These are phyloP conservation scores for Gopherus evgoodei DNA, from an alignment of 2,113 vertebrate species.

Conservation along the genomic window DNA sequence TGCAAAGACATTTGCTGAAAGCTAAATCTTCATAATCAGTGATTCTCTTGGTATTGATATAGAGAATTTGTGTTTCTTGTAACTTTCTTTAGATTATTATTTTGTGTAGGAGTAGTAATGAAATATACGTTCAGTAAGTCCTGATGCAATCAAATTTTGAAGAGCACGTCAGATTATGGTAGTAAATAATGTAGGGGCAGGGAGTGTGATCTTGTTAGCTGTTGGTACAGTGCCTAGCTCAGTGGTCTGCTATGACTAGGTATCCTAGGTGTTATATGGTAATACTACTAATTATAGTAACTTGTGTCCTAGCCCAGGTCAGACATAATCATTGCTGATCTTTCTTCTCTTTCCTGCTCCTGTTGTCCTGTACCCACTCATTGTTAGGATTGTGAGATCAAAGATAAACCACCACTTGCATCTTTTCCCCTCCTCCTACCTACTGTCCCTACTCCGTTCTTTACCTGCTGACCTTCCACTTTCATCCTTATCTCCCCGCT, in stretches of 20 bases:
- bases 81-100: conserved; percentile 41
- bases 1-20: conserved; percentile 25
- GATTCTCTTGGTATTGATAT: conserved; percentile 21
- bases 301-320: neutral
- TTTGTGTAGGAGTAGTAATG: conserved; percentile 34
- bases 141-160: neutral
- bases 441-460: neutral
- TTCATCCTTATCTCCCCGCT: rapidly evolving
- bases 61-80: neutral
- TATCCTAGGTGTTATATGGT: neutral
- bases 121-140: conserved; percentile 42
- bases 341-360: neutral
- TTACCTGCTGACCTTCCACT: neutral
- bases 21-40: conserved; percentile 32
- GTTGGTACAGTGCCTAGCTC: neutral
- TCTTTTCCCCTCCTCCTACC: neutral
- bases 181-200: conserved; percentile 6
- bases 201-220: conserved; percentile 22
- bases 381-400: neutral
- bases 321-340: conserved; percentile 7
- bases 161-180: conserved; percentile 41
- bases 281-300: neutral
- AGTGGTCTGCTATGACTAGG: neutral
- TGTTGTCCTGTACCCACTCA: neutral
- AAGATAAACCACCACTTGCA: neutral